Base-by-base conservation (phyloP, 2,888 invertebrate species). In the Xanthorhoe spadicearia region DNA sequence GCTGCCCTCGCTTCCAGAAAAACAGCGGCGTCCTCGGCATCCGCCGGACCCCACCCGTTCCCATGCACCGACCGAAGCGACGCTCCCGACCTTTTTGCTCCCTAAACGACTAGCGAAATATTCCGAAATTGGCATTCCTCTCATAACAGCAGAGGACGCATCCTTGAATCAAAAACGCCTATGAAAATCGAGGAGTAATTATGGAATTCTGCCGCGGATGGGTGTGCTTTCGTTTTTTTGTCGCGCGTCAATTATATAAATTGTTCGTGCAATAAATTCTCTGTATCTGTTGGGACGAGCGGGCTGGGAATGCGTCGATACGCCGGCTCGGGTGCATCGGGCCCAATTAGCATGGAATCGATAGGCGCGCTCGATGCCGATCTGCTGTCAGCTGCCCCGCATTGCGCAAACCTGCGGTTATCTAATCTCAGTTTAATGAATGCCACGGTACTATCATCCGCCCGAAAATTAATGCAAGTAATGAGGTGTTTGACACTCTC, bases 281-380 rank as follows among this genome's bases (percentile, higher is more conserved):
- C 88, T 90, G 91, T 92, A 93, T 93, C 92, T 91, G 82, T 78
- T 82, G 77, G 84, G 89, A 88, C 83, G 86, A 85, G 85, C 84
- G 78, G 82, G 82, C 77, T 77, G 83, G 83, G 87, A 87, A 85
- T 86, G 87, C 79, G 83, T 79, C 83, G 87, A 89, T 89, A 88
- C 86, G 85, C 80, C 80, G 81, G 83, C 83, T 83, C 66, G 80
- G 82, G 79, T 79, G 77, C 84, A 78, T 78, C 84, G 83, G 80
- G 84, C 83, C 93, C 93, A 93, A 93, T 93, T 93, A 93, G 93
- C 90, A 90, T 89, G 92, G 89, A 86, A 89, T 91, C 92, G 93
- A 92, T 90, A 89, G 92, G 87, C 87, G 83, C 85, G 83, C 81
- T 79, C 85, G 92, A 89, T 88, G 86, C 83, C 86, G 88, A 90